A percentile compares a stretch with the other conserved stretches of the same genome.
phyloP scores from a whole-genome alignment of 2,888 invertebrate genomes.

The Oasisia sp. region DNA sequence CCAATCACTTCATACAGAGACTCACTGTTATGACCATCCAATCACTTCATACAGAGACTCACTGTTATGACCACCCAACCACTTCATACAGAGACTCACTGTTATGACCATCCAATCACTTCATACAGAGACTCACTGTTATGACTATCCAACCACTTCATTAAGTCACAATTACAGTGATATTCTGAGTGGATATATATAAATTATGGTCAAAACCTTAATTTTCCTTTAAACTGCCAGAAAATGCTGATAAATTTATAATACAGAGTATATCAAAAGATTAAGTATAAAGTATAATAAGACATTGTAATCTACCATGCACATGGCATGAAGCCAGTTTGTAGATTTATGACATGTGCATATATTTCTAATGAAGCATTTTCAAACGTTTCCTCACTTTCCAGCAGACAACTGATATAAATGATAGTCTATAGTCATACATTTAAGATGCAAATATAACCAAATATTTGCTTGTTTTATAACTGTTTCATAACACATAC shows the following conservation, averaged over 20 bases:
- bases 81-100: too few relatives aligned
- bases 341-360: background rate
- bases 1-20: too few relatives aligned
- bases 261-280: background rate
- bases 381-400: background rate
- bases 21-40: too few relatives aligned
- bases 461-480: background rate
- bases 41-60: too few relatives aligned
- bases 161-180: background rate
- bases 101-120: too few relatives aligned
- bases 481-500: background rate
- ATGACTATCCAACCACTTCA: too few relatives aligned
- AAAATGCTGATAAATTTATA: background rate
- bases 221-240: background rate
- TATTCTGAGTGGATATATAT: background rate
- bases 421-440: background rate
- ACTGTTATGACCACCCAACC: too few relatives aligned
- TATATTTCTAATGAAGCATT: background rate
- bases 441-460: too few relatives aligned
- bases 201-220: background rate
- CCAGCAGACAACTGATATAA: background rate
- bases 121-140: too few relatives aligned
- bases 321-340: background rate
- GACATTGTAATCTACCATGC: background rate
- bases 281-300: background rate